Conservation (phyloP, 2,797 vertebrate species). For the Betta splendens region DNA sequence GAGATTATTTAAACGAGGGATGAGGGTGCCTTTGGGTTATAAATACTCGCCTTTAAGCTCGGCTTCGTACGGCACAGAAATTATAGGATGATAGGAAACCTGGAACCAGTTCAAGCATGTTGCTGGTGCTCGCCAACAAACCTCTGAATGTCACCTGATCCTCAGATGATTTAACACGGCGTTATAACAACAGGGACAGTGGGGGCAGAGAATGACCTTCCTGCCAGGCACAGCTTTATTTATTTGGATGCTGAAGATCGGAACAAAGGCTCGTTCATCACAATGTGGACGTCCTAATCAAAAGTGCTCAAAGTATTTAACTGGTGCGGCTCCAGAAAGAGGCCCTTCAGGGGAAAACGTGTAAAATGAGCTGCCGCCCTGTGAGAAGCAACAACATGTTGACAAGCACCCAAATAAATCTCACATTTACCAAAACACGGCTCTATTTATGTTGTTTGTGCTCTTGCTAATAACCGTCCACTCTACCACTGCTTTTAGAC, state of each 20-base stretch:
- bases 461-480: neutral
- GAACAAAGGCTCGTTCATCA: constrained; percentile 24
- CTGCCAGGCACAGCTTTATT: neutral
- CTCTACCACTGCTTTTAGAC: neutral
- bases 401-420: constrained; percentile 14
- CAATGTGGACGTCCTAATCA: constrained; percentile 2
- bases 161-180: constrained; percentile 32
- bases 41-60: constrained; percentile 63
- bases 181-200: constrained; percentile 25
- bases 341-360: neutral
- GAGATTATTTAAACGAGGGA: constrained; percentile 55
- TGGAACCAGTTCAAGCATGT: constrained; percentile 56
- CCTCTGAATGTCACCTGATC: constrained; percentile 41
- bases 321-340: neutral
- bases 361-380: constrained; percentile 2
- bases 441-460: too few relatives aligned
- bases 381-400: neutral
- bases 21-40: constrained; percentile 55
- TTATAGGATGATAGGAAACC: constrained; percentile 41
- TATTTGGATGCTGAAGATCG: constrained; percentile 28
- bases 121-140: constrained; percentile 28
- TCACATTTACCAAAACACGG: neutral
- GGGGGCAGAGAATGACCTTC: constrained; percentile 11
- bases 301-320: neutral
- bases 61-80: constrained; percentile 27